Evolutionary conservation across 2,113 vertebrate genomes (phyloP).

Genomic region (Syrrhaptes paradoxus): DNA sequence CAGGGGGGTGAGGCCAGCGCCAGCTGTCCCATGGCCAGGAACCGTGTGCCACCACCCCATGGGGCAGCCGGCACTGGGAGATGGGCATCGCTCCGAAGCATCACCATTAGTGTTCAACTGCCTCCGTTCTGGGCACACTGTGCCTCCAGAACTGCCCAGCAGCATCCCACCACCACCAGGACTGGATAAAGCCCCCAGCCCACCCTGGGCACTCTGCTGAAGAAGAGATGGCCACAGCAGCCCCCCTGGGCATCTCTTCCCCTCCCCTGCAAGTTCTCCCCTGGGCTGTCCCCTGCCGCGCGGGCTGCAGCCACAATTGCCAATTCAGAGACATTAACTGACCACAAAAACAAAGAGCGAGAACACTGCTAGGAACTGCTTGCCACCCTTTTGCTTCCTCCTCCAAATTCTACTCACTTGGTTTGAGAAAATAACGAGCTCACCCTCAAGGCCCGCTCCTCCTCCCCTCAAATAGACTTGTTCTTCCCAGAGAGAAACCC

Average conservation of each 20-base stretch:
- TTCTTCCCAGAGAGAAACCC: neutral
- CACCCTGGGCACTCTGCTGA: neutral
- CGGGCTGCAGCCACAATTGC: rapidly evolving
- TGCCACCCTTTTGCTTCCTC: neutral
- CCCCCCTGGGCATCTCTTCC: neutral
- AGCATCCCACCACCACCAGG: neutral
- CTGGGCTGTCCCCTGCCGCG: neutral
- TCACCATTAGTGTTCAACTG: neutral
- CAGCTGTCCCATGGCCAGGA: neutral
- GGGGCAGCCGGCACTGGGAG: neutral
- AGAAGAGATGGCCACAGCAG: neutral
- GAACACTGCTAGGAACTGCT: neutral
- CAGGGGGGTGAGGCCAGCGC: rapidly evolving
- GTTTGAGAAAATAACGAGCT: neutral
- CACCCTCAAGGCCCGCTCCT: neutral
- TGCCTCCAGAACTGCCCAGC: neutral
- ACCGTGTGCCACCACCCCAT: rapidly evolving
- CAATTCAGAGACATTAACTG: neutral
- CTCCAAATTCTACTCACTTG: neutral
- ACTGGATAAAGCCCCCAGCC: neutral
- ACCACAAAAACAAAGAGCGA: neutral
- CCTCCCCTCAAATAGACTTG: neutral
- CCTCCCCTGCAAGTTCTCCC: neutral
- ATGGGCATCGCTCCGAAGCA: neutral
- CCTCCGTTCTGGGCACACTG: neutral